Percentiles rank a stretch among this genome's conserved stretches.
Evolutionary conservation across 2,888 invertebrate species (phyloP).

Genomic region (Balanococcus diminutus): DNA sequence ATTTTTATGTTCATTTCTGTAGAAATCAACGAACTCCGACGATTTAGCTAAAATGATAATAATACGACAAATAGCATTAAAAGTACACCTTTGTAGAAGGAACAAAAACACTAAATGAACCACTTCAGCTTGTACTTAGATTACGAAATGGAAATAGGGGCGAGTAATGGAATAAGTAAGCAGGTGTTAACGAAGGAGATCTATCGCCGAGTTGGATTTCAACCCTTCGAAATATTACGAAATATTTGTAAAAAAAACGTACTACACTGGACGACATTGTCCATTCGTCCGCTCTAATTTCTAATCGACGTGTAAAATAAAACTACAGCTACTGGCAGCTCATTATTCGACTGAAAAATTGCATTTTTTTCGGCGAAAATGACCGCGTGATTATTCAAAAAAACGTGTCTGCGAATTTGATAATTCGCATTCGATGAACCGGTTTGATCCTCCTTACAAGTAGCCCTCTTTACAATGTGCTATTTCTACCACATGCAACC

Average conservation of each 20-base stretch:
- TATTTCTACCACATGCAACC: background rate
- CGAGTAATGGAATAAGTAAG: background rate
- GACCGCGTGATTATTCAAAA: background rate
- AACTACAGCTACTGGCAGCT: background rate
- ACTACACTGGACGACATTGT: background rate
- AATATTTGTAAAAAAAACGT: background rate
- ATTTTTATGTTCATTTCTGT: background rate
- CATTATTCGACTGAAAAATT: background rate
- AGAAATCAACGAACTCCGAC: background rate
- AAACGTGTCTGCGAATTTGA: background rate
- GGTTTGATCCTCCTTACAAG: background rate
- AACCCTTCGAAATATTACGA: conserved; percentile 5
- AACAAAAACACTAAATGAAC: background rate
- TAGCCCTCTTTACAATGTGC: background rate
- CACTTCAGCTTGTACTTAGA: background rate
- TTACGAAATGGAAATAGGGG: conserved; percentile 17
- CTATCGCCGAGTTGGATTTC: background rate
- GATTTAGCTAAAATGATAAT: conserved; percentile 9
- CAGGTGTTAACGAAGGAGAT: background rate
- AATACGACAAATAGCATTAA: background rate
- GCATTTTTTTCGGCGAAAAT: background rate
- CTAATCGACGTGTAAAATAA: background rate
- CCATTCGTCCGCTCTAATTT: background rate
- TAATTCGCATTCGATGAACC: conserved; percentile 13
- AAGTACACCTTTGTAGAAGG: background rate